phyloP scores from a whole-genome alignment of 2,113 vertebrate species.

The Pleuronectes platessa region DNA sequence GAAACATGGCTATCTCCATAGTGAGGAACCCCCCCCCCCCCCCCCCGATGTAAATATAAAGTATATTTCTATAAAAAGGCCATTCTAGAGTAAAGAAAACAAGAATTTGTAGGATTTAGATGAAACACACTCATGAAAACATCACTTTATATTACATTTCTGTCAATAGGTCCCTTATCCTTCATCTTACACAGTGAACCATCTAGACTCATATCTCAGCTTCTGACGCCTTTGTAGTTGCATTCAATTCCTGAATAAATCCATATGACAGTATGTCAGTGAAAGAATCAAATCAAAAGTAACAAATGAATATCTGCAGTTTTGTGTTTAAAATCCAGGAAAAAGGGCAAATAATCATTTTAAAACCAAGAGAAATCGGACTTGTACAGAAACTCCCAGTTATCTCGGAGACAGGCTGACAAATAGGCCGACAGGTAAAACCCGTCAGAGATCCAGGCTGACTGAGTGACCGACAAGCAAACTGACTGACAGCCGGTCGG shows the following conservation, averaged over 20 bases:
- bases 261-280: neutral
- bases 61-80: too few relatives aligned
- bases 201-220: too few relatives aligned
- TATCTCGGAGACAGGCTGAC: constrained; percentile 1
- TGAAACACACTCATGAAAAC: too few relatives aligned
- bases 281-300: neutral
- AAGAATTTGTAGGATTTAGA: too few relatives aligned
- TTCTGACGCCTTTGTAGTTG: neutral
- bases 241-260: neutral
- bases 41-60: too few relatives aligned
- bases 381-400: neutral
- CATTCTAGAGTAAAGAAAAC: too few relatives aligned
- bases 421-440: constrained; percentile 4
- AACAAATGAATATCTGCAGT: neutral
- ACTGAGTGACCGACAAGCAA: constrained; percentile 30
- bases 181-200: too few relatives aligned
- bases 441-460: constrained; percentile 24
- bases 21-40: too few relatives aligned
- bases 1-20: too few relatives aligned
- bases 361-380: neutral
- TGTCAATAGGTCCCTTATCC: too few relatives aligned
- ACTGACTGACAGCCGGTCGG: constrained; percentile 34
- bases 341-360: neutral
- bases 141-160: too few relatives aligned
- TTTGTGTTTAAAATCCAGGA: neutral